Percentiles rank a stretch among this genome's conserved stretches.
Evolutionary conservation across 2,888 invertebrate genomes (phyloP).

Genomic region (Ophion ellenae): DNA sequence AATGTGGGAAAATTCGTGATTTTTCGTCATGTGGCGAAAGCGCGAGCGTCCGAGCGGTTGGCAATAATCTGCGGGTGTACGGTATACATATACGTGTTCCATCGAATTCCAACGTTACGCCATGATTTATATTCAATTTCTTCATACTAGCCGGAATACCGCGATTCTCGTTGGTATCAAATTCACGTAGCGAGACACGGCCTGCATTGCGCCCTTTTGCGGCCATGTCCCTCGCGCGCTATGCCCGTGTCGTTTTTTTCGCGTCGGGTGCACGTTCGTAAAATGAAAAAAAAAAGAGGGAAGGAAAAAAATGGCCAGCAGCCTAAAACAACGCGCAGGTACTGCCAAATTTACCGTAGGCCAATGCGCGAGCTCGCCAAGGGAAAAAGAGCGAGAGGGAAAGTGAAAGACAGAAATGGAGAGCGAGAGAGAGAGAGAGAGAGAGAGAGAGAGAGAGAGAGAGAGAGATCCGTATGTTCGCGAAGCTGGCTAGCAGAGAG

Average conservation of each 20-base stretch:
- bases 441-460: slow-evolving; percentile 47
- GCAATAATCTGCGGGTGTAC: background rate
- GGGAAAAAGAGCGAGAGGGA: slow-evolving; percentile 38
- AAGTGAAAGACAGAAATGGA: slow-evolving; percentile 43
- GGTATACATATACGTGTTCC: background rate
- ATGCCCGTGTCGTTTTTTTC: slow-evolving; percentile 52
- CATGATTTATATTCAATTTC: slow-evolving; percentile 31
- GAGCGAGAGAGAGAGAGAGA: slow-evolving; percentile 31
- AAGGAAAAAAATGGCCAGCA: slow-evolving; percentile 65
- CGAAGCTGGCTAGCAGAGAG: slow-evolving; percentile 24
- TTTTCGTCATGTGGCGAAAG: background rate
- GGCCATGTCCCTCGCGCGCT: slow-evolving; percentile 21
- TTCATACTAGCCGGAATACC: slow-evolving; percentile 8
- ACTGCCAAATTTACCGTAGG: slow-evolving; percentile 74
- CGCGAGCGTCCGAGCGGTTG: slow-evolving; percentile 2
- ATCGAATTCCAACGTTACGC: slow-evolving; percentile 36
- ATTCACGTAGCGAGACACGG: slow-evolving; percentile 32
- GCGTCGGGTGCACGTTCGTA: slow-evolving; percentile 57
- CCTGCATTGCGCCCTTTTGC: background rate
- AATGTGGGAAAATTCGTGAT: background rate
- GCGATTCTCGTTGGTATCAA: slow-evolving; percentile 54
- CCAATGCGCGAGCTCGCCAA: slow-evolving; percentile 46
- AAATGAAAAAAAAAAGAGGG: slow-evolving; percentile 45
- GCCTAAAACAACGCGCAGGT: slow-evolving; percentile 69
- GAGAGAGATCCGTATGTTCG: slow-evolving; percentile 30